Percentiles rank a stretch among this genome's conserved stretches.
phyloP scores from a whole-genome alignment of 2,888 invertebrate genomes.

The Drosophila tripunctata region DNA sequence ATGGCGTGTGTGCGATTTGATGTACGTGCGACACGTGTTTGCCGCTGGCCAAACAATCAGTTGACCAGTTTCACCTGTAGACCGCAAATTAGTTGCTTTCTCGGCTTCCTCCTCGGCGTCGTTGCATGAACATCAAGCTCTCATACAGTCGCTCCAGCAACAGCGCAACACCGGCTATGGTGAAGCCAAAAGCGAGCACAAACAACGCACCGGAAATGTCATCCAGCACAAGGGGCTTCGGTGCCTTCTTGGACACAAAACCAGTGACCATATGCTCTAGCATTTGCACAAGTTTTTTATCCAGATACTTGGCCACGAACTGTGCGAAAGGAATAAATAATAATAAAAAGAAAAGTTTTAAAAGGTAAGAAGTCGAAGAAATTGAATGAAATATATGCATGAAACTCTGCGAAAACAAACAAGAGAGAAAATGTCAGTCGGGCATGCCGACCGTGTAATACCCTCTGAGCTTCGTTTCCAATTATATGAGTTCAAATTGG shows the following conservation, averaged over 20 bases:
- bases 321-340: too few relatives aligned
- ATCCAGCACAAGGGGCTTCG: slow-evolving; percentile 71
- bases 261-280: slow-evolving; percentile 68
- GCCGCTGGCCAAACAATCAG: slow-evolving; percentile 49
- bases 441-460: too few relatives aligned
- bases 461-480: too few relatives aligned
- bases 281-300: slow-evolving; percentile 74
- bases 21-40: slow-evolving; percentile 39
- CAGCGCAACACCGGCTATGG: slow-evolving; percentile 64
- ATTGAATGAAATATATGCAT: too few relatives aligned
- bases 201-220: slow-evolving; percentile 82
- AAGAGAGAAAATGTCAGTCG: too few relatives aligned
- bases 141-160: slow-evolving; percentile 58
- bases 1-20: slow-evolving; percentile 13
- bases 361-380: too few relatives aligned
- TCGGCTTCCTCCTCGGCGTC: not conserved
- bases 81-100: slow-evolving; percentile 54
- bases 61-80: slow-evolving; percentile 35
- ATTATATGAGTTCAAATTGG: too few relatives aligned
- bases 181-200: slow-evolving; percentile 73
- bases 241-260: slow-evolving; percentile 63
- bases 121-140: slow-evolving; percentile 22
- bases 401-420: too few relatives aligned
- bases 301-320: slow-evolving; percentile 69
- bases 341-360: too few relatives aligned